phyloP scores from a whole-genome alignment of 30 jellyfish, hydroid and myxozoan genomes.

The Hydractinia symbiolongicarpus region DNA sequence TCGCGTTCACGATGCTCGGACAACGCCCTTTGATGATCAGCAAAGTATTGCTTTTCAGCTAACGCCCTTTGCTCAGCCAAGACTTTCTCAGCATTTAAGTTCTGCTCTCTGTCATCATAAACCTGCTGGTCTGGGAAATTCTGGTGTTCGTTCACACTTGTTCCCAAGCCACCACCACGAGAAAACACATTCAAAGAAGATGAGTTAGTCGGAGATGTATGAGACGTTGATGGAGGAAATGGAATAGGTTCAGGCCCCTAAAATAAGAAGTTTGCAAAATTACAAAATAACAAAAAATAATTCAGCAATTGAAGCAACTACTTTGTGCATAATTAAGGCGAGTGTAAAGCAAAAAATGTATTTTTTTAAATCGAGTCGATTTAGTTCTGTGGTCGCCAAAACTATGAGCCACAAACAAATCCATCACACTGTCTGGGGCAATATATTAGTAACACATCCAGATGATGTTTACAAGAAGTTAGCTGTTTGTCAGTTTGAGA shows the following conservation, averaged over 20 bases:
- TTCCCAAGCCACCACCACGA: slow-evolving; percentile 23
- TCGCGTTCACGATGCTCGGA: slow-evolving; percentile 26
- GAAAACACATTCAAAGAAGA: slow-evolving; percentile 29
- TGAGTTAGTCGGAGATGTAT: slow-evolving; percentile 9
- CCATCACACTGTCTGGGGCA: no score
- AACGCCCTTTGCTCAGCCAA: not conserved
- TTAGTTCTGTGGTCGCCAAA: not conserved
- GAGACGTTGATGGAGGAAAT: not conserved
- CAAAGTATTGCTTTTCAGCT: slow-evolving; percentile 13
- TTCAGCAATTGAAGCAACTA: no score
- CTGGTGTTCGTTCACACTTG: not conserved
- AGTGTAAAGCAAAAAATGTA: no score
- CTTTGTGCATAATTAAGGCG: no score
- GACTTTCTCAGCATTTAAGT: not conserved
- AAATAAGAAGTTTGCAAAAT: not conserved
- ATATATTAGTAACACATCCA: no score
- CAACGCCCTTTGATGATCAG: slow-evolving; percentile 20
- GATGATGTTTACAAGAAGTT: no score
- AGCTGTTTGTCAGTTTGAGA: no score
- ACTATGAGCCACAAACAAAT: no score
- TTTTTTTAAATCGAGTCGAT: no score
- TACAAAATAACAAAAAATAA: not conserved
- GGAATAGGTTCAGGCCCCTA: slow-evolving; percentile 31
- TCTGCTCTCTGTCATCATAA: not conserved
- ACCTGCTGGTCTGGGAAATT: not conserved